Base-by-base conservation (phyloP, 2,888 invertebrate genomes). In the Oligia fasciuncula region DNA sequence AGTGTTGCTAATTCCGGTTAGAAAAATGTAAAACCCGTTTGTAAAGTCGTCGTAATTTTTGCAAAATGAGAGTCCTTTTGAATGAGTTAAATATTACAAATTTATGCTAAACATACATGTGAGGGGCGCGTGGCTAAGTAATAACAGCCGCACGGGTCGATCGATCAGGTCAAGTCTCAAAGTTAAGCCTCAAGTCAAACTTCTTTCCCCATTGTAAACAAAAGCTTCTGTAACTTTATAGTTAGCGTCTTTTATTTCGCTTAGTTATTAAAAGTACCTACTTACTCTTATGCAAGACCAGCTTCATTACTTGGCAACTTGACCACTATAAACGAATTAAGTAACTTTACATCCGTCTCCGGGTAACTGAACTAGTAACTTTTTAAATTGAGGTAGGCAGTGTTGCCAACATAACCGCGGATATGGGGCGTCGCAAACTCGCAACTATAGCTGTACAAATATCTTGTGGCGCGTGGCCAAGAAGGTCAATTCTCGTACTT, bases 311-410 rank as follows among this genome's bases (percentile, higher is more conserved):
- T 49, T 60, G 43, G 13, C 11, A 14, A 35, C 0, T 43, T 14
- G 51, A 35, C 35, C 51, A 67, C 19, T 35, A 9, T 6, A 54
- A 19, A 49, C 1, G 19, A 0, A 60, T 82, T 76, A 76, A 51
- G 77, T 77, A 80, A 67, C 60, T 14, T 2, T 19, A 13, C 4
- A 67, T 80, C 83, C 79, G 79, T 51, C 66, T 80, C 83, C 79
- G 83, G 79, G 66, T 62, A 43, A 43, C 2, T 54, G 83, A 66
- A 13, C 79, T 67, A 77, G 77, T 77, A 49, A 67, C 60, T 66
- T 77, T 75, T 49, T n/a, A 65, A 78, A 77, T 78, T 19, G 66
- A 65, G 13, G 29, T 29, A 43, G 11, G 17, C 17, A 77, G 51
- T 76, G 35, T 73, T 57, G 57, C 29, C 35, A 35, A 46, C 29